Conservation (phyloP, 2,888 invertebrate genomes). For the Ctenicera cuprea region DNA sequence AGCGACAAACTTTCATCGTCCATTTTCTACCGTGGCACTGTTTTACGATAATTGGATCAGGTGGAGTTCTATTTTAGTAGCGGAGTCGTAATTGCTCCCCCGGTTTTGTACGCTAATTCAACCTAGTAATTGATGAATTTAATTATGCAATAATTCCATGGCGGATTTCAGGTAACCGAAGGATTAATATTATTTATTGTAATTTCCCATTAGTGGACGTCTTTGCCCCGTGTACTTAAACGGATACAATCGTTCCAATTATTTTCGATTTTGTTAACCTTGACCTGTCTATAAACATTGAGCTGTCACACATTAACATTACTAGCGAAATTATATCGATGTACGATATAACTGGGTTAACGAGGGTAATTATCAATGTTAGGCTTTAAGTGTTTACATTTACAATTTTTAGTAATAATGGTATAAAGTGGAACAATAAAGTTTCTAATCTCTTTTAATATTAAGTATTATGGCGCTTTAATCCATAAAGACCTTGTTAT, state of each 20-base stretch:
- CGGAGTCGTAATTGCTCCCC: conserved; percentile 26
- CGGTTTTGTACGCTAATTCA: conserved; percentile 12
- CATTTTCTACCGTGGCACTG: conserved; percentile 15
- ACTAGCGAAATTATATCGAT: neutral
- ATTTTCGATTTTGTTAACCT: conserved; percentile 31
- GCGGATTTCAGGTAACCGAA: neutral
- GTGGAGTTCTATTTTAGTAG: conserved; percentile 38
- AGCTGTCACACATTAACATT: neutral
- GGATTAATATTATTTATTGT: neutral
- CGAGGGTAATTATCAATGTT: neutral
- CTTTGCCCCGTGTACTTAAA: neutral
- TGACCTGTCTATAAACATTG: conserved; percentile 23
- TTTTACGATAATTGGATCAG: conserved; percentile 38
- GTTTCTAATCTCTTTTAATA: neutral
- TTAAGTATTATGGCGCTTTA: neutral
- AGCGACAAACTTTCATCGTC: conserved; percentile 33
- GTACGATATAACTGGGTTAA: neutral
- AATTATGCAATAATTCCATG: conserved; percentile 2
- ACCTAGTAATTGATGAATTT: conserved; percentile 24
- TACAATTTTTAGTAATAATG: neutral
- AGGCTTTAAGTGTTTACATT: too few species aligned
- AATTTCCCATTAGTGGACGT: too few species aligned
- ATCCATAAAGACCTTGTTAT: neutral
- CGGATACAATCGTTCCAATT: conserved; percentile 25
- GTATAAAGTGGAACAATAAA: neutral